Conservation (phyloP, 2,113 vertebrate genomes). For the Myotis davidii region DNA sequence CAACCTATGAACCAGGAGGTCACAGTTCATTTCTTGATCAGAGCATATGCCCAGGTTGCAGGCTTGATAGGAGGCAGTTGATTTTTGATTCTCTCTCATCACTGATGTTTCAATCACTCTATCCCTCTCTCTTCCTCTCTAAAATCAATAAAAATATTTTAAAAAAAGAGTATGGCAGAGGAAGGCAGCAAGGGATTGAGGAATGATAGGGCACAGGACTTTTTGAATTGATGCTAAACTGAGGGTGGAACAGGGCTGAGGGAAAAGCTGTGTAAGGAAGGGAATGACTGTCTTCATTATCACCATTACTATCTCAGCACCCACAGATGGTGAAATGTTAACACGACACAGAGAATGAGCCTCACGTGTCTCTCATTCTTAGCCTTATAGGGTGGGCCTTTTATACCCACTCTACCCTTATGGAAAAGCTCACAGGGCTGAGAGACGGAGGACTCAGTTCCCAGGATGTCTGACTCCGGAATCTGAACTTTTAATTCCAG, state of each 20-base stretch:
- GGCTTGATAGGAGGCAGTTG: no score
- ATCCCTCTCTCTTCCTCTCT: no score
- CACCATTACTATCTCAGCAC: constrained; percentile 16
- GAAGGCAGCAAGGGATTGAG: neutral
- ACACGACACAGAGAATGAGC: neutral
- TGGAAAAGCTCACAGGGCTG: constrained; percentile 13
- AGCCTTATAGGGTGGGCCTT: neutral
- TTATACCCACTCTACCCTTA: constrained; percentile 8
- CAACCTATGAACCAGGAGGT: no score
- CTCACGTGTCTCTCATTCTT: constrained; percentile 2
- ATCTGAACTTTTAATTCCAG: constrained; percentile 44
- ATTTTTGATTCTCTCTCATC: no score
- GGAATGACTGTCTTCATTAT: neutral
- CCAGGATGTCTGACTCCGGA: constrained; percentile 8
- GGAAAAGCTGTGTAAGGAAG: neutral
- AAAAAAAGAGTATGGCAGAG: neutral
- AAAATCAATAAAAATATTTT: no score
- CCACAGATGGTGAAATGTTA: constrained; percentile 1
- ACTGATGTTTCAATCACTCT: no score
- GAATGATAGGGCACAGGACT: neutral
- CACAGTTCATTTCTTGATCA: no score
- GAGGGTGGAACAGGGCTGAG: constrained; percentile 12
- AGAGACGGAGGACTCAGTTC: neutral
- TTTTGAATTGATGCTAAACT: constrained; percentile 38
- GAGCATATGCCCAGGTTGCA: no score